Evolutionary conservation across 53 echinoderm and acorn worm species (phyloP).

Genomic region (Crossaster papposus): DNA sequence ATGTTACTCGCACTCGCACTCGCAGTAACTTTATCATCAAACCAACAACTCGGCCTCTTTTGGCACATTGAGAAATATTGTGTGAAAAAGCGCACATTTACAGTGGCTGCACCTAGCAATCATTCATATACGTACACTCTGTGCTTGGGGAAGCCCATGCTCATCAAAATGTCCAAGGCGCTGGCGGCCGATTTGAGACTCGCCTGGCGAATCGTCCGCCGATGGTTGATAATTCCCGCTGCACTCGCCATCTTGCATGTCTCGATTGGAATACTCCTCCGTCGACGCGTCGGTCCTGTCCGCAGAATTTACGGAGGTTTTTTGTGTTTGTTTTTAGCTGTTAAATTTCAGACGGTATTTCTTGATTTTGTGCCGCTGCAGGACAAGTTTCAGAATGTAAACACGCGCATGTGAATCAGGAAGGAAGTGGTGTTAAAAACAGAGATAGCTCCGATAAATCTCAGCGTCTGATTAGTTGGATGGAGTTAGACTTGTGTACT

Average conservation of each 20-base stretch:
- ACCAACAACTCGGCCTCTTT: too few species aligned
- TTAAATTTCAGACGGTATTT: too few species aligned
- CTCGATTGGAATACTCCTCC: neutral
- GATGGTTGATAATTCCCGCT: conserved; percentile 54
- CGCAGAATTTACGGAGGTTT: conserved; percentile 3
- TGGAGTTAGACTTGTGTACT: neutral
- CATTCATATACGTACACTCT: conserved; percentile 78
- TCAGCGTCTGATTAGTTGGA: neutral
- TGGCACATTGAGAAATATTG: too few species aligned
- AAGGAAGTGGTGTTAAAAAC: conserved; percentile 23
- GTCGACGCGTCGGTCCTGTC: neutral
- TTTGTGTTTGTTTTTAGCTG: too few species aligned
- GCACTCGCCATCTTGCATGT: conserved; percentile 52
- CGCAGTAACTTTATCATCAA: too few species aligned
- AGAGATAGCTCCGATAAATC: conserved; percentile 33
- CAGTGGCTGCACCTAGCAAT: too few species aligned
- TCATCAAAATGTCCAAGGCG: conserved; percentile 87
- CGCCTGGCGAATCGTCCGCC: conserved; percentile 67
- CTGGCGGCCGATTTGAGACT: conserved; percentile 71
- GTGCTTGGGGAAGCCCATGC: conserved; percentile 97
- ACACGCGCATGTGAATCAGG: conserved; percentile 37
- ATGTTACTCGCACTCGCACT: too few species aligned
- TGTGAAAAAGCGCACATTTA: too few species aligned
- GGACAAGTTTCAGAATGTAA: neutral
- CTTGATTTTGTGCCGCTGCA: too few species aligned